A percentile compares a stretch with the other conserved stretches of the same genome.
phyloP scores from a whole-genome alignment of 2,888 invertebrate species.

The Coelopa pilipes region DNA sequence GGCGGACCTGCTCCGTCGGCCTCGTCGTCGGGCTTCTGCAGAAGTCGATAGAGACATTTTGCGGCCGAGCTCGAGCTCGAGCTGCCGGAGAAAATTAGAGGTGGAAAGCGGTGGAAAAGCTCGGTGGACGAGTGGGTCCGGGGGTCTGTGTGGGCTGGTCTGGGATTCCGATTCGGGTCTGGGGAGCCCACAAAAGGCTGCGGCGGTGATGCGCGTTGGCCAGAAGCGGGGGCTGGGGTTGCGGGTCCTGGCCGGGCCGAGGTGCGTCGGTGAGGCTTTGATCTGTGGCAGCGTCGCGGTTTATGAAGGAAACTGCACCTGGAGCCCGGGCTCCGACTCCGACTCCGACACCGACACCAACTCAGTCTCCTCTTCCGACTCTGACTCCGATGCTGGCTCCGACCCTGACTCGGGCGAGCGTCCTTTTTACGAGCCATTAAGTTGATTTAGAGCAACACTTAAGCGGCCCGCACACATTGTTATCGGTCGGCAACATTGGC shows the following conservation, averaged over 20 bases:
- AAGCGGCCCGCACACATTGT: constrained; percentile 34
- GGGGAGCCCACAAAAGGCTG: neutral
- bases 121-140: too few species aligned
- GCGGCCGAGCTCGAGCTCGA: neutral
- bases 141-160: too few species aligned
- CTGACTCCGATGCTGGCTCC: neutral
- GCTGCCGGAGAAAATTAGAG: too few species aligned
- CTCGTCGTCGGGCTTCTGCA: neutral
- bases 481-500: neutral
- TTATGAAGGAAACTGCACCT: too few species aligned
- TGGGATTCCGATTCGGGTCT: too few species aligned
- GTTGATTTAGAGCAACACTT: constrained; percentile 35
- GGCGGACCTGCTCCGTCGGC: neutral
- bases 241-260: neutral
- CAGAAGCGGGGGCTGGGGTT: neutral
- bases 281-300: constrained; percentile 11
- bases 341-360: neutral
- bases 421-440: constrained; percentile 32
- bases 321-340: constrained; percentile 15
- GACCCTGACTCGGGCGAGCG: constrained; percentile 11
- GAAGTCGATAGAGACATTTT: constrained; percentile 10
- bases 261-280: constrained; percentile 1
- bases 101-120: too few species aligned
- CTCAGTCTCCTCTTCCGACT: too few species aligned
- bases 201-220: neutral